A percentile compares a stretch with the other conserved stretches of the same genome.
These are phyloP conservation scores for Agrochola lychnidis DNA, from an alignment of 2,888 invertebrate species.

Conservation along the genomic window DNA sequence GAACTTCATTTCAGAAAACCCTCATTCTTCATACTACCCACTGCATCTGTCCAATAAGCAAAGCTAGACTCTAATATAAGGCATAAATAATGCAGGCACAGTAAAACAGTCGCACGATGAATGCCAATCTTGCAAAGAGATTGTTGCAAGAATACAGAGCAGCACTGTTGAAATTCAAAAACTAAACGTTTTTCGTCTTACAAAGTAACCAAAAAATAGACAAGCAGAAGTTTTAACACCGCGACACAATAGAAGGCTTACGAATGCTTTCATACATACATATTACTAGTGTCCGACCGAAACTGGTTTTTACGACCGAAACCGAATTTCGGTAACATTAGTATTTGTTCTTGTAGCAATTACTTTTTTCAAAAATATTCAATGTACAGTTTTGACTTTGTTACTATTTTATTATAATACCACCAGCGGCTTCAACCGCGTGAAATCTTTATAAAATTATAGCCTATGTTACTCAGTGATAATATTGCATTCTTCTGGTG, in stretches of 20 bases:
- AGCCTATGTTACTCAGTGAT: no score
- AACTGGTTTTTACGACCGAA: no score
- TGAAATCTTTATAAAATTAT: no score
- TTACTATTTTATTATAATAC: no score
- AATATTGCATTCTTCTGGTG: no score
- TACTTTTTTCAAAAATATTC: no score
- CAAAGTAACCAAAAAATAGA: constrained; percentile 56
- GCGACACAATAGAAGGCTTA: constrained; percentile 16
- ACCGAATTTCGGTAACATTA: no score
- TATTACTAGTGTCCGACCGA: no score
- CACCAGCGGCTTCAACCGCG: no score
- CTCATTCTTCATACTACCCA: constrained; percentile 1
- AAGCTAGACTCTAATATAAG: constrained; percentile 35
- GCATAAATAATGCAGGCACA: constrained; percentile 56
- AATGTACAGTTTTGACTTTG: no score
- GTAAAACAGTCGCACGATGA: constrained; percentile 61
- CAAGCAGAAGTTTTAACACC: constrained; percentile 53
- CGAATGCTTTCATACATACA: not conserved
- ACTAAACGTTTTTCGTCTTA: constrained; percentile 72
- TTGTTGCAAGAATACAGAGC: constrained; percentile 72
- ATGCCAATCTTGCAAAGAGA: constrained; percentile 67
- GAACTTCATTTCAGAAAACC: not conserved
- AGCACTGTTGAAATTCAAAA: constrained; percentile 72
- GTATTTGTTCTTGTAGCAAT: no score
- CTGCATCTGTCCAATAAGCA: constrained; percentile 21